Conservation (phyloP, 2,797 vertebrate genomes). For the Erpetoichthys calabaricus region DNA sequence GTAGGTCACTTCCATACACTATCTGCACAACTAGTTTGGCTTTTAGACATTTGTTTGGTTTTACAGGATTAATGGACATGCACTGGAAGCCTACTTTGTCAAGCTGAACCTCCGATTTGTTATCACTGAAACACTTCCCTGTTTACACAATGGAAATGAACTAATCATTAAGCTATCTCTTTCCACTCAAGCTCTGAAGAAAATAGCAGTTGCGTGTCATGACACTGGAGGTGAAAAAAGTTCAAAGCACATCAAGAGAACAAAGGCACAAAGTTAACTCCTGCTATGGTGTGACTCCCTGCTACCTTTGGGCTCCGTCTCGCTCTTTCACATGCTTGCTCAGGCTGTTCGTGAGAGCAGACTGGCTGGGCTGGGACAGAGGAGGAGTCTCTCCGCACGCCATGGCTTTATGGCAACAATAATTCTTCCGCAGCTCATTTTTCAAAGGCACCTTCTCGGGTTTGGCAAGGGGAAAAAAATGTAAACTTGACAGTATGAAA, state of each 20-base stretch:
- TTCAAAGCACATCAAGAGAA: slow-evolving; percentile 7
- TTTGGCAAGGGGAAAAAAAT: slow-evolving; percentile 1
- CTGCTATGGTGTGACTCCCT: slow-evolving; percentile 1
- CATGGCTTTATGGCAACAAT: slow-evolving; percentile 39
- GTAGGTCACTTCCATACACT: too few species aligned
- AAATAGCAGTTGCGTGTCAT: slow-evolving; percentile 9
- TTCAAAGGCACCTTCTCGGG: slow-evolving; percentile 14
- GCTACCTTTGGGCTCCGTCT: not conserved
- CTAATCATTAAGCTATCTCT: slow-evolving; percentile 4
- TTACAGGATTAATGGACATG: not conserved
- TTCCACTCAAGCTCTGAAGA: slow-evolving; percentile 4
- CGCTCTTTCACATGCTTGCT: slow-evolving; percentile 27
- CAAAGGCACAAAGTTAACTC: slow-evolving; percentile 5
- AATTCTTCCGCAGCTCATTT: slow-evolving; percentile 37
- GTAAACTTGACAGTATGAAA: slow-evolving; percentile 1
- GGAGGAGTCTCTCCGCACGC: slow-evolving; percentile 36
- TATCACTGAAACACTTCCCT: slow-evolving; percentile 4
- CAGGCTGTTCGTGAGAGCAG: slow-evolving; percentile 43
- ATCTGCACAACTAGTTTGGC: too few species aligned
- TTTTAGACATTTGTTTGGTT: not conserved
- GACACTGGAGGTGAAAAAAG: slow-evolving; percentile 3
- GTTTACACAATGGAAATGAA: not conserved
- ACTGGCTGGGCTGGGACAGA: slow-evolving; percentile 33
- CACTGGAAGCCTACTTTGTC: not conserved
- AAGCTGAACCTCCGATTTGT: not conserved